Evolutionary conservation across 2,888 invertebrate species (phyloP), one percentile per base, ranked within the genome.

Genomic region (Drosophila borealis): DNA sequence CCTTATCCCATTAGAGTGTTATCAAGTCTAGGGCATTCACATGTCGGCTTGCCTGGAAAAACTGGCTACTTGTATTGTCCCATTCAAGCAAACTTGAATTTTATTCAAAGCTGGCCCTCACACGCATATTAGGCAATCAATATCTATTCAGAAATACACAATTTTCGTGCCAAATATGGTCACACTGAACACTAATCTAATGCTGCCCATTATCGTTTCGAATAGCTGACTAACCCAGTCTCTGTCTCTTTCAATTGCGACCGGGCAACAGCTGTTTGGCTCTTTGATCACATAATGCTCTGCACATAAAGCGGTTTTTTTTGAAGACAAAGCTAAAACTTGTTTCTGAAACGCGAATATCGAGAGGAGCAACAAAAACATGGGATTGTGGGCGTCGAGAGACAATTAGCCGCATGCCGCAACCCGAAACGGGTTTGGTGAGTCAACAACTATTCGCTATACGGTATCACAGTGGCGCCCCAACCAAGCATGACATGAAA

Each of bases 321-420:
- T 67, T 57, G 57, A 61, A 65, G 60, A 70, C 73, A 57, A 70
- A 59, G 42, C 42, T 41, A 55, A 74, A 73, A 78, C 78, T 71
- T 21, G 75, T 75, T 75, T 75, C 69, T 51, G 14, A 50, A 67
- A 60, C 62, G 66, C 63, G 53, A 53, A 55, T 72, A 72, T 62
- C 57, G 67, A 67, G 65, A 55, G 55, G 21, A 55, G 70, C 65
- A 59, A 55, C 55, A 53, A 59, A 41, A 56, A 61, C 37, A 76
- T 48, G 53, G 55, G 63, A 62, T 74, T 80, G 83, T 84, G 83
- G 83, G 83, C 84, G 84, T 75, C 66, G 78, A 80, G 78, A 84
- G 81, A 87, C 83, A 87, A 84, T 84, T 84, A 84, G 83, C 69
- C 69, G 81, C 83, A 83, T 83, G 83, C 83, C 83, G 84, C 87